Base-by-base conservation (phyloP, 1,140 invertebrate species). In the Conopomorpha cramerella region DNA sequence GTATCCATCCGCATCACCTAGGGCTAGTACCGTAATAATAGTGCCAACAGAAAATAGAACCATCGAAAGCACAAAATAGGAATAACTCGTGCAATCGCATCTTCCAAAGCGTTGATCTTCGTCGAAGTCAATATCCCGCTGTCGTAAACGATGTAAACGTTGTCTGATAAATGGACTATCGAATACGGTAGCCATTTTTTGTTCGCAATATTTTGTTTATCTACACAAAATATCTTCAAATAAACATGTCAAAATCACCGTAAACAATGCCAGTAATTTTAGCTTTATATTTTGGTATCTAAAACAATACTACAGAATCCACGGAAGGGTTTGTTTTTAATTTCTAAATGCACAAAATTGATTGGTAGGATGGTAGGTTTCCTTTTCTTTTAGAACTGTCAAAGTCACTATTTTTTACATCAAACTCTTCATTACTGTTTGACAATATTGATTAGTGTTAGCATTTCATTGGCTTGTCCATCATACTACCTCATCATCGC, bases 61-160 rank as follows among this genome's bases (percentile, higher is more conserved):
- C 54, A 84, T 76, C 15, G 84, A 85, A 29, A 86, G 64, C 17
- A 81, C 77, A 45, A 86, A 80, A 67, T 85, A 86, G 16, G 82
- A 84, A 58, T 86, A 86, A 38, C 84, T 85, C 4, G 82, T 84
- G 47, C 82, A 84, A 51, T 86, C 84, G 57, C 84, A 87, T 54
- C 79, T 67, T 18, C 81, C 83, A 51, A 84, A 82, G 49, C 79
- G 74, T 40, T 79, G 74, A 38, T 82, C 79, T 56, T 83, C 81
- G 27, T 83, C 81, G 36, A 81, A 79, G 39, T 81, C 71, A 48
- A 81, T 80, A 47, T 82, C 82, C 48, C 81, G 79, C 55, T 82
- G 79, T 46, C 80, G 64, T 27, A 83, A 52, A 42, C 82, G 77
- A 60, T 81, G 79, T 38, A 84, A 66, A 56, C 81, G 79, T 56